phyloP scores from a whole-genome alignment of 2,797 vertebrate genomes.

The Enteromius trimaculatus region DNA sequence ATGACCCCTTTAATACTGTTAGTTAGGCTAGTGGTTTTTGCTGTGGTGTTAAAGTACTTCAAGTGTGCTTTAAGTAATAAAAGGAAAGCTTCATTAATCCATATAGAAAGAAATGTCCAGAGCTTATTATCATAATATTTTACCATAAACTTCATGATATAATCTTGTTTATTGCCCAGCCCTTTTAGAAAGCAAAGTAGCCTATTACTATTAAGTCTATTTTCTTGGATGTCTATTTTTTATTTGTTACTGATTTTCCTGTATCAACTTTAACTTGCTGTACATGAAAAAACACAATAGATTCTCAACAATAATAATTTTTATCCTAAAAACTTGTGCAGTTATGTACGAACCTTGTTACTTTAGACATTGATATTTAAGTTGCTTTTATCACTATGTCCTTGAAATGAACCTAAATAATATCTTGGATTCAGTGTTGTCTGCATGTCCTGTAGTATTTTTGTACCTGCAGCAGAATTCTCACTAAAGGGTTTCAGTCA shows the following conservation, averaged over 20 bases:
- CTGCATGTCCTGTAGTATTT: conserved; percentile 21
- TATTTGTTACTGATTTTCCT: not conserved
- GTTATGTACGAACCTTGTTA: not conserved
- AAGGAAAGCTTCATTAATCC: not conserved
- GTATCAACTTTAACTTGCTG: not conserved
- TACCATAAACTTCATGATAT: not conserved
- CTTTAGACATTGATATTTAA: not conserved
- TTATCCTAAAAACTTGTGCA: not conserved
- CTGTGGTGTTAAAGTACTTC: not conserved
- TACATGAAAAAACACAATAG: not conserved
- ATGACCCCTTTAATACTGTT: not conserved
- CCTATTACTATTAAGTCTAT: not conserved
- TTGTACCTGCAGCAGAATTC: conserved; percentile 29
- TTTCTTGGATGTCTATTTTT: not conserved
- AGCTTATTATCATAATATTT: not conserved
- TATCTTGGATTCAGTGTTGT: conserved; percentile 8
- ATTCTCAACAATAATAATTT: not conserved
- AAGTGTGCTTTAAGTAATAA: not conserved
- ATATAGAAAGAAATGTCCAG: not conserved
- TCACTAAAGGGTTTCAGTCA: conserved; percentile 2
- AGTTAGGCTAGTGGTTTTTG: not conserved
- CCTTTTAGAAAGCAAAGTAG: not conserved
- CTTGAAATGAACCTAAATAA: conserved; percentile 13
- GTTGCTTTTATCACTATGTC: not conserved
- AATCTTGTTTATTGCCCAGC: not conserved